Percentiles rank a stretch among this genome's conserved stretches.
Evolutionary conservation across 1,140 invertebrate genomes (phyloP).

Genomic region (Helicorthomorpha holstii): DNA sequence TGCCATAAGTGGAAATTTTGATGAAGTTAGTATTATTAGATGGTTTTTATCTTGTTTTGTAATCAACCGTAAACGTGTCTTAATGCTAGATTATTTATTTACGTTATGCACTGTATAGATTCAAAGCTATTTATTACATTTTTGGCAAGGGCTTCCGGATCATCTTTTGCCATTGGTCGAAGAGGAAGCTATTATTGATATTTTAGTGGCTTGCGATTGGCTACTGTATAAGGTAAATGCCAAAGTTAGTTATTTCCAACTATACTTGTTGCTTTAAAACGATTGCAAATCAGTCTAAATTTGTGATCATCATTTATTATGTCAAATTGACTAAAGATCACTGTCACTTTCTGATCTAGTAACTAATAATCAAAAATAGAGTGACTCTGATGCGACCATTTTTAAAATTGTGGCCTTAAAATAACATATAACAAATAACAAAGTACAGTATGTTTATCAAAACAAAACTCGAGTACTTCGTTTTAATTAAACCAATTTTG

Average conservation of each 20-base stretch:
- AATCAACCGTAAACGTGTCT: background rate
- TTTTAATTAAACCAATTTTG: too few relatives aligned
- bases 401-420: too few relatives aligned
- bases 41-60: background rate
- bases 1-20: conserved; percentile 33
- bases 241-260: too few relatives aligned
- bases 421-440: too few relatives aligned
- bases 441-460: too few relatives aligned
- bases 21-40: conserved; percentile 30
- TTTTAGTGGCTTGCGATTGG: conserved; percentile 35
- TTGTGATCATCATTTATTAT: background rate
- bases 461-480: too few relatives aligned
- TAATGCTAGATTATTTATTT: background rate
- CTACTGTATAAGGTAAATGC: conserved; percentile 35
- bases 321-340: background rate
- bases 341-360: conserved; percentile 27
- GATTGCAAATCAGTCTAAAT: too few relatives aligned
- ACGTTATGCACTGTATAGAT: conserved; percentile 22
- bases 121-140: conserved; percentile 33
- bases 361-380: too few relatives aligned
- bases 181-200: conserved; percentile 25
- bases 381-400: too few relatives aligned
- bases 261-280: too few relatives aligned
- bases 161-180: conserved; percentile 31
- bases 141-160: conserved; percentile 37